Percentiles rank a stretch among this genome's conserved stretches.
phyloP scores from a whole-genome alignment of 1,140 invertebrate species.

The Macrocentrus cingulum region DNA sequence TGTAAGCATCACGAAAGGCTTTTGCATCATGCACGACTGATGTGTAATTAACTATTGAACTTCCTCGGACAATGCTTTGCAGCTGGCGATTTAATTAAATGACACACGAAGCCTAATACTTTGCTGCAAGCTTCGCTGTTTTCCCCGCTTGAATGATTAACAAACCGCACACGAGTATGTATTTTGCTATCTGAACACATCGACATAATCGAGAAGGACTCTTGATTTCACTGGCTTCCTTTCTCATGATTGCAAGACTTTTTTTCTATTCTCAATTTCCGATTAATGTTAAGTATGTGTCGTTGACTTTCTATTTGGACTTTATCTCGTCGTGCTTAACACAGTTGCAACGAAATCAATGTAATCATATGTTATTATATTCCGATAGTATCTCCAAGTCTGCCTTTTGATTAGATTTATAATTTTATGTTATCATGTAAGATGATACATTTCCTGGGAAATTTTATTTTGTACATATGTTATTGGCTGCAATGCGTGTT shows the following conservation, averaged over 20 bases:
- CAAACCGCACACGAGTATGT: conserved; percentile 9
- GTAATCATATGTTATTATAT: not conserved
- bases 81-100: conserved; percentile 28
- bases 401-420: too few species aligned
- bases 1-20: conserved; percentile 14
- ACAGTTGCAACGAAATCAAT: not conserved
- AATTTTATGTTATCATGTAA: too few species aligned
- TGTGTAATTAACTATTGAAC: conserved; percentile 15
- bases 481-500: too few species aligned
- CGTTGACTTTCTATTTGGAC: conserved; percentile 20
- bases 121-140: not conserved
- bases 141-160: conserved; percentile 11
- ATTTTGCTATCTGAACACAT: conserved; percentile 12
- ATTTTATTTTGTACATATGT: too few species aligned
- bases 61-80: conserved; percentile 14
- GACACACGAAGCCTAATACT: conserved; percentile 17
- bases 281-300: not conserved
- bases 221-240: conserved; percentile 22
- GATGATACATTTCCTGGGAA: too few species aligned
- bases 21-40: conserved; percentile 8
- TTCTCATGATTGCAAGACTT: conserved; percentile 20
- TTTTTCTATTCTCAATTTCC: conserved; percentile 2
- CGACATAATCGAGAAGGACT: conserved; percentile 17
- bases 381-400: not conserved
- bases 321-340: not conserved